A percentile compares a stretch with the other conserved stretches of the same genome.
phyloP scores from a whole-genome alignment of 2,113 vertebrate genomes.

The Macquaria ambigua region DNA sequence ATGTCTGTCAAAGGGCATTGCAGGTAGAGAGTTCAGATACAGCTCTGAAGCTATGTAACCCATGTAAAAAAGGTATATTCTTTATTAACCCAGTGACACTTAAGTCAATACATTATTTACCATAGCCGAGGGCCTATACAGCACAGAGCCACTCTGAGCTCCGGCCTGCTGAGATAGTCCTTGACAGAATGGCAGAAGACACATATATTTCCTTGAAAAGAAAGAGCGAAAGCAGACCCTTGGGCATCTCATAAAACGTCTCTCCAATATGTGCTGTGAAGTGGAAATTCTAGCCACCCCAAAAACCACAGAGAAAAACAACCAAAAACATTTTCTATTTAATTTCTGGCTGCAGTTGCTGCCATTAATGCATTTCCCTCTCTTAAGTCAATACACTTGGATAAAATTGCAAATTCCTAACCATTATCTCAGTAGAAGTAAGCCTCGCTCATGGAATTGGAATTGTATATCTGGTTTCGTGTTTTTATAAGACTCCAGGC shows the following conservation, averaged over 20 bases:
- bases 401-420: constrained; percentile 50
- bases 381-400: constrained; percentile 45
- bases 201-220: constrained; percentile 60
- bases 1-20: not conserved
- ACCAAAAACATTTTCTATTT: constrained; percentile 23
- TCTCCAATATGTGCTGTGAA: constrained; percentile 62
- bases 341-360: constrained; percentile 45
- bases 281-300: constrained; percentile 49
- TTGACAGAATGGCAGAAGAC: constrained; percentile 48
- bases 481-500: constrained; percentile 44
- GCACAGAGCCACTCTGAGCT: constrained; percentile 40
- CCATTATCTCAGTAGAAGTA: constrained; percentile 50
- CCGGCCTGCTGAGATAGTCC: constrained; percentile 60
- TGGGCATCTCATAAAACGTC: constrained; percentile 58
- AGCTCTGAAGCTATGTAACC: constrained; percentile 17
- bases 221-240: constrained; percentile 56
- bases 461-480: constrained; percentile 49
- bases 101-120: constrained; percentile 74
- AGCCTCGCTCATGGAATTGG: constrained; percentile 29
- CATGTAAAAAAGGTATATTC: constrained; percentile 41
- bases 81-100: constrained; percentile 70
- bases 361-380: constrained; percentile 46
- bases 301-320: constrained; percentile 35
- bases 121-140: constrained; percentile 53
- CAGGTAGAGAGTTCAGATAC: constrained; percentile 10